phyloP scores from a whole-genome alignment of 1,140 invertebrate species.

The Mamestra configurata region DNA sequence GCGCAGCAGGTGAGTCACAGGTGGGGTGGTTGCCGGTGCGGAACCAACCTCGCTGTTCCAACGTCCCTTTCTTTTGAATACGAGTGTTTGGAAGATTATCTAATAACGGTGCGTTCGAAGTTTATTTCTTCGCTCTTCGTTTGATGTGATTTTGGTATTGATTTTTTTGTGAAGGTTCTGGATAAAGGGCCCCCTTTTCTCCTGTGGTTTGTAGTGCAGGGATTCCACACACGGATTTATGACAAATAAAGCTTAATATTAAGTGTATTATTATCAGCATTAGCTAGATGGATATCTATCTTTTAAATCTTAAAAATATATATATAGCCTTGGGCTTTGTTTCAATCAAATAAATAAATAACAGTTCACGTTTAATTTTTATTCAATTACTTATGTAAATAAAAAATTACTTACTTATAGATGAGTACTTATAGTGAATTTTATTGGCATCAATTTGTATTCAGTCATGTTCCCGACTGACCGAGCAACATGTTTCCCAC shows the following conservation, averaged over 20 bases:
- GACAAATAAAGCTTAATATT: too few relatives aligned
- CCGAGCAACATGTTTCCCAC: constrained; percentile 85
- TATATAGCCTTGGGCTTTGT: too few relatives aligned
- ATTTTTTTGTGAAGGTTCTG: too few relatives aligned
- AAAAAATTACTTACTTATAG: background rate
- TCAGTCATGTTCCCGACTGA: constrained; percentile 79
- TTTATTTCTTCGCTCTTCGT: background rate
- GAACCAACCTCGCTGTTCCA: constrained; percentile 63
- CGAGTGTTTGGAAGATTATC: constrained; percentile 14
- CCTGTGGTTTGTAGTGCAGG: too few relatives aligned
- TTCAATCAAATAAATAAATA: too few relatives aligned
- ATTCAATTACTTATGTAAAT: background rate
- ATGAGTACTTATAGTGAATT: constrained; percentile 47
- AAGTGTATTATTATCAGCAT: too few relatives aligned
- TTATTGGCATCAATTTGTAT: constrained; percentile 69
- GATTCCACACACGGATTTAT: too few relatives aligned
- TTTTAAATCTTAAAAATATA: too few relatives aligned
- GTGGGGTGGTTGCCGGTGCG: constrained; percentile 80
- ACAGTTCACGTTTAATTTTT: too few relatives aligned
- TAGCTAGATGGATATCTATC: too few relatives aligned
- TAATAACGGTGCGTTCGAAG: background rate
- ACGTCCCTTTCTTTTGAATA: constrained; percentile 28
- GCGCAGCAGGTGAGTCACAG: constrained; percentile 82
- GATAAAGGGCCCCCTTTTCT: too few relatives aligned
- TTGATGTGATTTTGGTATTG: background rate